phyloP scores from a whole-genome alignment of 35 echinoderm and acorn worm genomes.

The Diadema setosum region DNA sequence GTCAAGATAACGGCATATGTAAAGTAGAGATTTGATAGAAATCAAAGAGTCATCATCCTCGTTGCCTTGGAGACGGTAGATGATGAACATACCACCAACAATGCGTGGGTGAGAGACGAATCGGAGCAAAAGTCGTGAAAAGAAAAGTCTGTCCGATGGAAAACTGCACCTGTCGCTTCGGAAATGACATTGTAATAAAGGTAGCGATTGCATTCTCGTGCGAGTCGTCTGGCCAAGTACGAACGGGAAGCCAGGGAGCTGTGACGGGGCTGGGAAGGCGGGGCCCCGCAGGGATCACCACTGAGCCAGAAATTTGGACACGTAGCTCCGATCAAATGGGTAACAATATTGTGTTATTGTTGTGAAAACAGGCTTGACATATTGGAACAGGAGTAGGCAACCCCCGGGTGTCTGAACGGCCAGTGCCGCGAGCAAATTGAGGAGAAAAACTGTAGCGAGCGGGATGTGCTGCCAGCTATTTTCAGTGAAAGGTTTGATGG shows the following conservation, averaged over 20 bases:
- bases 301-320: conserved; percentile 24
- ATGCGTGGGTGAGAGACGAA: background rate
- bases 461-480: background rate
- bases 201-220: background rate
- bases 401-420: conserved; percentile 2
- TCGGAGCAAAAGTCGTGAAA: background rate
- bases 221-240: too few relatives aligned
- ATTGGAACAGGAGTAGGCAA: conserved; percentile 28
- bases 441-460: conserved; percentile 20
- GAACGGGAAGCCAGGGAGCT: background rate
- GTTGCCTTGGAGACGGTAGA: background rate
- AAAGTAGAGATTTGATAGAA: too few relatives aligned
- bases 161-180: background rate
- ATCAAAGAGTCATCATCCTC: too few relatives aligned
- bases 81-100: conserved; percentile 14
- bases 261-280: background rate
- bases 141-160: background rate
- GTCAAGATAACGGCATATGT: too few relatives aligned
- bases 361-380: conserved; percentile 5
- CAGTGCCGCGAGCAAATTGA: conserved; percentile 4
- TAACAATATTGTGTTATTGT: conserved; percentile 15
- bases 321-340: conserved; percentile 11
- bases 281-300: background rate
- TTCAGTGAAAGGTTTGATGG: too few relatives aligned
- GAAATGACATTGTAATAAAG: conserved; percentile 15